Evolutionary conservation across 2,888 invertebrate genomes (phyloP).

Genomic region (Tethea ocularis): DNA sequence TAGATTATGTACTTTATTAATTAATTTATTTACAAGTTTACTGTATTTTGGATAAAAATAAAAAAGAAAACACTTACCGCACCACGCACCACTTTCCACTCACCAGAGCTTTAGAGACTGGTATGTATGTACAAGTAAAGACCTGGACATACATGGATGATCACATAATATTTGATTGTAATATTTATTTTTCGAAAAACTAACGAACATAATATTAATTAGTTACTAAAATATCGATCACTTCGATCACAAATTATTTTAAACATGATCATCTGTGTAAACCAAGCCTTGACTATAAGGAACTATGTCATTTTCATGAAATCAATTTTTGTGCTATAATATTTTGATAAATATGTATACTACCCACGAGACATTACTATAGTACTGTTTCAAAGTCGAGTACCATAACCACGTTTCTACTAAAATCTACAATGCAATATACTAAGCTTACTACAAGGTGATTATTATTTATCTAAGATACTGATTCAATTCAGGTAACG

Average conservation of each 20-base stretch:
- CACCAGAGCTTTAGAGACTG: slow-evolving; percentile 27
- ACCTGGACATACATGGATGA: not conserved
- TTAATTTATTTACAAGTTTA: slow-evolving; percentile 7
- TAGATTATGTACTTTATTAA: slow-evolving; percentile 8
- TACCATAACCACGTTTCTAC: not conserved
- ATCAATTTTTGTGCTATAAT: not conserved
- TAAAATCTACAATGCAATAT: slow-evolving; percentile 2
- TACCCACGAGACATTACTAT: not conserved
- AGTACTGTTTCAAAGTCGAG: not conserved
- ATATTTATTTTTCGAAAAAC: not conserved
- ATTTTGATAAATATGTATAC: not conserved
- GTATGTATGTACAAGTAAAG: not conserved
- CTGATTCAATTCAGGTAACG: slow-evolving; percentile 6
- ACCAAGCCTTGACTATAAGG: not conserved
- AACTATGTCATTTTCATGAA: not conserved
- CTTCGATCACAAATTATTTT: not conserved
- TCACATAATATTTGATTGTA: not conserved
- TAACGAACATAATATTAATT: not conserved
- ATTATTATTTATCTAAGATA: not conserved
- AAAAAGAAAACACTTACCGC: slow-evolving; percentile 70
- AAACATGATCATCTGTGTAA: not conserved
- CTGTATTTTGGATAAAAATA: slow-evolving; percentile 20
- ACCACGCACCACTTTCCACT: slow-evolving; percentile 73
- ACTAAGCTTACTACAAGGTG: not conserved
- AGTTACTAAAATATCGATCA: not conserved